Evolutionary conservation across 2,888 invertebrate genomes (phyloP), one percentile per base, ranked within the genome.

Genomic region (Zaprionus lineosus): DNA sequence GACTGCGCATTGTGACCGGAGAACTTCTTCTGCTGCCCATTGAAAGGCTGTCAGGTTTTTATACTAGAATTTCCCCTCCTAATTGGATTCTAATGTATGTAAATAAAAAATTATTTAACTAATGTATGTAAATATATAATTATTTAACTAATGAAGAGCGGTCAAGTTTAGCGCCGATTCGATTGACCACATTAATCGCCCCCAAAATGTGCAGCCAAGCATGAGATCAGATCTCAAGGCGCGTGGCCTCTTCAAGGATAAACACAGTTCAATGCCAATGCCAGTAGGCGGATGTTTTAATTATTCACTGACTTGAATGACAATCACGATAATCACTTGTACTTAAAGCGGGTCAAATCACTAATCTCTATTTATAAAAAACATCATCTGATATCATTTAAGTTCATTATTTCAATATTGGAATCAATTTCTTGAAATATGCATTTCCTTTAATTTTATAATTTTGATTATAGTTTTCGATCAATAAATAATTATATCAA

Each of bases 21-120:
- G 14, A 34, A 46, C 55, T 46, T 39, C 36, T 36, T 51, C 47
- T 59, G 41, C 18, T 37, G 12, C 6, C 8, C 19, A 9, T 21
- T 26, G 21, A 5, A n/a, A n/a, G n/a, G n/a, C n/a, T n/a, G n/a
- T n/a, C 9, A 12, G 8, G 33, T 56, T 71, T 71, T 62, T 71
- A 71, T 71, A 71, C 37, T 28, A 8, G 3, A 24, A 50, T 34
- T 9, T n/a, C 9, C 15, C 11, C n/a, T 31, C 31, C 7, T 63
- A 62, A 69, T 73, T 51, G 12, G 14, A 65, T 76, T 47, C 8
- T 59, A 66, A 64, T 61, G 19, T 62, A 73, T 73, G 63, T 34
- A 53, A 71, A 71, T 73, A 51, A n/a, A n/a, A n/a, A n/a, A n/a
- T n/a, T n/a, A n/a, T n/a, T n/a, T n/a, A n/a, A n/a, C n/a, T n/a